Conservation (phyloP, 1,140 invertebrate genomes). For the Coenobita brevimanus region DNA sequence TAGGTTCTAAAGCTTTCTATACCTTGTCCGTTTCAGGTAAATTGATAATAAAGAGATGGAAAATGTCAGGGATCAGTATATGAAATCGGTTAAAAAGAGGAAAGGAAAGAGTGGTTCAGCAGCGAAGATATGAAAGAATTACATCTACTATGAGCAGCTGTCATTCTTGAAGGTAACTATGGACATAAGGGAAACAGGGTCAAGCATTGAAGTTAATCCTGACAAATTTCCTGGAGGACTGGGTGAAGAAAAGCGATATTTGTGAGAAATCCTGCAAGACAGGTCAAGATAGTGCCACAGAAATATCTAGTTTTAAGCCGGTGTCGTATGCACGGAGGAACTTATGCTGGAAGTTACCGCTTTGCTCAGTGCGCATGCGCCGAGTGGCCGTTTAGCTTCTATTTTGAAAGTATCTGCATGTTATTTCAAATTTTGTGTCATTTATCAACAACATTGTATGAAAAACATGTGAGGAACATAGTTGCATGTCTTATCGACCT, state of each 20-base stretch:
- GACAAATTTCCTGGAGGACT: constrained; percentile 4
- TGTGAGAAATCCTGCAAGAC: background rate
- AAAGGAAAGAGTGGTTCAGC: constrained; percentile 17
- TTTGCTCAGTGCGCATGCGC: too few relatives aligned
- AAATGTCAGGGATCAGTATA: constrained; percentile 37
- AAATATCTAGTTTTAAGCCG: too few relatives aligned
- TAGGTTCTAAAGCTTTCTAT: constrained; percentile 12
- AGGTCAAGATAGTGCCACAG: constrained; percentile 8
- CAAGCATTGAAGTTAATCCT: constrained; percentile 19
- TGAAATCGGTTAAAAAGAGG: constrained; percentile 11
- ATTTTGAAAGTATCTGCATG: too few relatives aligned
- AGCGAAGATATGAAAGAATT: background rate
- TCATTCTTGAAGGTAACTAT: constrained; percentile 17
- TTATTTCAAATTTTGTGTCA: too few relatives aligned
- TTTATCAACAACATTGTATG: too few relatives aligned
- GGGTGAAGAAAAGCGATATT: constrained; percentile 14
- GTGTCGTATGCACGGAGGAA: too few relatives aligned
- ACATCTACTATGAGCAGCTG: constrained; percentile 8
- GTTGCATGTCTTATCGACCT: too few relatives aligned
- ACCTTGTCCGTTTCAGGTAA: constrained; percentile 43
- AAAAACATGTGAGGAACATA: too few relatives aligned
- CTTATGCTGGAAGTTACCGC: too few relatives aligned
- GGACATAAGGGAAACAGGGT: constrained; percentile 15
- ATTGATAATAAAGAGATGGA: constrained; percentile 25
- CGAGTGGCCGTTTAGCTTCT: too few relatives aligned